Conservation (phyloP, 2,113 vertebrate genomes). For the Plectropomus leopardus region DNA sequence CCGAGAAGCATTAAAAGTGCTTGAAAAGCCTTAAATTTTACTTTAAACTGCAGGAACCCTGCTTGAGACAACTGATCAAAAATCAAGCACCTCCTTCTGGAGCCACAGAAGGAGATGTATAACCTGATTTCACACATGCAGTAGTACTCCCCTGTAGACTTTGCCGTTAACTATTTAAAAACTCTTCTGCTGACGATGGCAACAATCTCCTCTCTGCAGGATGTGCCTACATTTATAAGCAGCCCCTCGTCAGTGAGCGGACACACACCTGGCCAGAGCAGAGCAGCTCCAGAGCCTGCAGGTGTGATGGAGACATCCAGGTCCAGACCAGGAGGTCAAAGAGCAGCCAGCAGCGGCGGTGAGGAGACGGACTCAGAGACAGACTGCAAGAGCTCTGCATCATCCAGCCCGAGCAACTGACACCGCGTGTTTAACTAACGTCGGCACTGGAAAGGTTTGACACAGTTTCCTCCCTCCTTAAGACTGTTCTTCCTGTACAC, state of each 20-base stretch:
- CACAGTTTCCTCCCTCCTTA: background rate
- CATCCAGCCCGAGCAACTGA: slow-evolving; percentile 71
- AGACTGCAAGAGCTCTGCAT: slow-evolving; percentile 77
- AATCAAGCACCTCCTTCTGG: background rate
- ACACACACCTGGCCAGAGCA: slow-evolving; percentile 3
- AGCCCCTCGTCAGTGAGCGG: background rate
- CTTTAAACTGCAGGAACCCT: too few relatives aligned
- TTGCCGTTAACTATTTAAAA: background rate
- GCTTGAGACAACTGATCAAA: too few relatives aligned
- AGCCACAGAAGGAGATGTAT: too few relatives aligned
- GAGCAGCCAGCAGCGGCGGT: slow-evolving; percentile 52
- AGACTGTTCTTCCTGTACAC: background rate
- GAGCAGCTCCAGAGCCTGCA: slow-evolving; percentile 30
- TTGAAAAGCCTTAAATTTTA: too few relatives aligned
- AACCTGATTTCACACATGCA: background rate
- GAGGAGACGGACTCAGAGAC: slow-evolving; percentile 82
- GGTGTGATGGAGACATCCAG: slow-evolving; percentile 30
- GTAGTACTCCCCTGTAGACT: background rate
- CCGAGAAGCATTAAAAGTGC: too few relatives aligned
- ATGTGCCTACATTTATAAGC: slow-evolving; percentile 30
- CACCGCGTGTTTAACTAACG: background rate
- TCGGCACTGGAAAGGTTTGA: slow-evolving; percentile 12
- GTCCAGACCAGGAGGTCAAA: slow-evolving; percentile 38
- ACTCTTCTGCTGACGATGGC: background rate
- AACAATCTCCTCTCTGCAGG: slow-evolving; percentile 43